phyloP scores from a whole-genome alignment of 2,888 invertebrate genomes.

The Bhutanitis thaidina region DNA sequence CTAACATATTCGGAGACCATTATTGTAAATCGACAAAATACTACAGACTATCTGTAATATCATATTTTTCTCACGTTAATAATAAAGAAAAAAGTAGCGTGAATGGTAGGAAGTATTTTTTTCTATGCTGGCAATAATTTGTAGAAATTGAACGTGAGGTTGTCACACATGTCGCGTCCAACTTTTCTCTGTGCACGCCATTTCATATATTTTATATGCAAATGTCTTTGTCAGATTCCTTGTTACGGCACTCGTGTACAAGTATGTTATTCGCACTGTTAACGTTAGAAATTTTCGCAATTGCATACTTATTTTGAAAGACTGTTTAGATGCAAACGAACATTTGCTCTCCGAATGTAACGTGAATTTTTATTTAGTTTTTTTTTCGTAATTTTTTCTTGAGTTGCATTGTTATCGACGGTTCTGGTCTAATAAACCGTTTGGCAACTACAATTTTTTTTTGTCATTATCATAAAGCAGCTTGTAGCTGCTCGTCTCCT shows the following conservation, averaged over 20 bases:
- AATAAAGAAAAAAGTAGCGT: neutral
- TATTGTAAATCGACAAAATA: no score
- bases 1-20: no score
- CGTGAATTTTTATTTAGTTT: neutral
- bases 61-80: neutral
- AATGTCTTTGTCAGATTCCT: constrained; percentile 34
- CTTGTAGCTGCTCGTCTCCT: no score
- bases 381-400: neutral
- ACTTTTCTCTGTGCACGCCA: constrained; percentile 25
- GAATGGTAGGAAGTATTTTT: neutral
- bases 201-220: constrained; percentile 33
- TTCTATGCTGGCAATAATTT: constrained; percentile 10
- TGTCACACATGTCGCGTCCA: constrained; percentile 30
- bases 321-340: neutral
- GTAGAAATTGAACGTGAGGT: constrained; percentile 16
- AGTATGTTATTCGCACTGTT: constrained; percentile 18
- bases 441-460: no score
- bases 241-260: constrained; percentile 20
- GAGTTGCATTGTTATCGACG: no score
- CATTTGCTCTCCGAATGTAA: constrained; percentile 15
- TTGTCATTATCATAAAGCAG: no score
- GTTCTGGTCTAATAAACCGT: no score
- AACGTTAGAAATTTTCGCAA: constrained; percentile 40
- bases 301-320: constrained; percentile 21
- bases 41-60: no score